Conservation (phyloP, 2,797 vertebrate genomes). For the Diplodus puntazzo region DNA sequence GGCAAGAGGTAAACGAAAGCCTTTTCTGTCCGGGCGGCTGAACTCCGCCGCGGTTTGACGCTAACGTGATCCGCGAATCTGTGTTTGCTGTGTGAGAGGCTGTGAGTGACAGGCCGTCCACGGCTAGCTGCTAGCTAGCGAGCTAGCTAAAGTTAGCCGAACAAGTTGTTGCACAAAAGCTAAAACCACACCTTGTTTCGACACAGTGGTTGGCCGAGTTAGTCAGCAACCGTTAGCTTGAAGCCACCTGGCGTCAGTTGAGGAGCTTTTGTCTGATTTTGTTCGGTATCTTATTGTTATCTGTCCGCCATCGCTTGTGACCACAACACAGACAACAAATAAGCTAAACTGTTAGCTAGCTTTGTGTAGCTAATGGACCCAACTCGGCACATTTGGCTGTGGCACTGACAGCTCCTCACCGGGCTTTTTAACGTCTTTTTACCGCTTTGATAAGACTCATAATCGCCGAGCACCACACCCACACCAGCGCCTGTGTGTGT, state of each 20-base stretch:
- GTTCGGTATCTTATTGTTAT: neutral
- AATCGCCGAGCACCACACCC: slow-evolving; percentile 4
- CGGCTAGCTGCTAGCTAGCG: slow-evolving; percentile 43
- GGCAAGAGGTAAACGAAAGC: slow-evolving; percentile 77
- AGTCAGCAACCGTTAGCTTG: neutral
- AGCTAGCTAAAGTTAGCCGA: slow-evolving; percentile 66
- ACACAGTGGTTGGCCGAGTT: neutral
- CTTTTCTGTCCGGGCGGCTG: slow-evolving; percentile 34
- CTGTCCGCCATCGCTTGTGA: neutral
- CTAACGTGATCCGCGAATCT: slow-evolving; percentile 25
- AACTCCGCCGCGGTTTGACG: slow-evolving; percentile 23
- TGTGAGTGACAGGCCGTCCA: slow-evolving; percentile 57
- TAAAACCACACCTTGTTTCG: slow-evolving; percentile 55
- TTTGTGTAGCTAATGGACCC: neutral
- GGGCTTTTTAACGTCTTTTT: neutral
- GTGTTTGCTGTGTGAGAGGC: slow-evolving; percentile 44
- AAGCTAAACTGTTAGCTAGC: neutral
- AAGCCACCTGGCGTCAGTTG: neutral
- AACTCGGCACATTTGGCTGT: neutral
- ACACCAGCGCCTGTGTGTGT: neutral
- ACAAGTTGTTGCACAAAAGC: slow-evolving; percentile 48
- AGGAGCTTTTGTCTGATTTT: neutral
- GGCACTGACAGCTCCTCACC: neutral
- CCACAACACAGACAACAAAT: neutral
- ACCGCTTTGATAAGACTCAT: neutral